Conservation (phyloP, 2,113 vertebrate genomes). For the Lepus americanus region DNA sequence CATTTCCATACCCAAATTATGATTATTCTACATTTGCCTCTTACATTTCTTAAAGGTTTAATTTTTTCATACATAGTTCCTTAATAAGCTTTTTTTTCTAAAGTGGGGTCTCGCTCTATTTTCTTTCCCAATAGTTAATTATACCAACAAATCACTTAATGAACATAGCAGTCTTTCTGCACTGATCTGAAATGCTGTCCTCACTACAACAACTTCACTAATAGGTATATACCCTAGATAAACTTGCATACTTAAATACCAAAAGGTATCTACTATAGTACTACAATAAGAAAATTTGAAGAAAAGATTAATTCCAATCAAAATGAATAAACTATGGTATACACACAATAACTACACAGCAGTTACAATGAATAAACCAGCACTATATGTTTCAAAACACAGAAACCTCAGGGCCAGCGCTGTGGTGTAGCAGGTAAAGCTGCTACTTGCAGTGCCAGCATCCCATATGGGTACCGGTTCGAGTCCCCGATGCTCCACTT, state of each 20-base stretch:
- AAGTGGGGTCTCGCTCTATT: background rate
- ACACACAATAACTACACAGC: background rate
- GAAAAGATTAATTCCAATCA: background rate
- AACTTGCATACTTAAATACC: background rate
- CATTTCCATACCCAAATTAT: background rate
- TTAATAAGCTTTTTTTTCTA: background rate
- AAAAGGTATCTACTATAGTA: background rate
- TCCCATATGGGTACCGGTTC: no score
- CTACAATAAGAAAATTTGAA: background rate
- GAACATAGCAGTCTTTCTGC: background rate
- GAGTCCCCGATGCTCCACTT: no score
- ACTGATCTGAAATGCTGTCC: background rate
- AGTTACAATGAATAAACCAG: slow-evolving; percentile 24
- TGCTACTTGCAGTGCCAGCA: no score
- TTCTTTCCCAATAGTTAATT: background rate
- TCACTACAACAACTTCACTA: background rate
- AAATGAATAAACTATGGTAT: background rate
- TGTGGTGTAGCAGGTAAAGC: no score
- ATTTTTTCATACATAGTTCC: background rate
- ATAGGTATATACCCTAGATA: background rate
- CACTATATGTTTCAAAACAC: background rate
- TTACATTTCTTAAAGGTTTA: background rate
- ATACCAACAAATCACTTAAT: background rate
- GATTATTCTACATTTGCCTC: background rate
- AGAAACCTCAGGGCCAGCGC: background rate